Conservation (phyloP, 1,140 invertebrate genomes). For the Temnothorax nylanderi region DNA sequence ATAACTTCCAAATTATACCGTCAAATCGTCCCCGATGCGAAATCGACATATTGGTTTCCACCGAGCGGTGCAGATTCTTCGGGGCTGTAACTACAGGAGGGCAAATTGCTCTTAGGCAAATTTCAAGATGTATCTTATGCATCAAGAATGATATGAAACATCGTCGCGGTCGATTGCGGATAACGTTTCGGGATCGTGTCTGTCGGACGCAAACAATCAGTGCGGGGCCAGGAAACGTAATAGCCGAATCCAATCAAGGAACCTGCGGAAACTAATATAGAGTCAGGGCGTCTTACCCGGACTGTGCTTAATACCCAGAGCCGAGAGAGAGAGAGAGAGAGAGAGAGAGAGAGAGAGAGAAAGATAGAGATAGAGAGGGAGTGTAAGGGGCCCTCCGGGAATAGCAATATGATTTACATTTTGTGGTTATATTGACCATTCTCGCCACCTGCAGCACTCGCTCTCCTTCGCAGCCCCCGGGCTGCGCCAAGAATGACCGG, state of each 20-base stretch:
- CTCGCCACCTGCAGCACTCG: slow-evolving; percentile 83
- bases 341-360: slow-evolving; percentile 54
- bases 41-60: background rate
- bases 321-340: slow-evolving; percentile 22
- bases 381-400: slow-evolving; percentile 72
- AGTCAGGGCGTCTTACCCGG: slow-evolving; percentile 68
- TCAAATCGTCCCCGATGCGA: background rate
- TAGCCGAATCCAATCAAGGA: slow-evolving; percentile 80
- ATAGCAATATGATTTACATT: slow-evolving; percentile 86
- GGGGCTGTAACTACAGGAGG: background rate
- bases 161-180: slow-evolving; percentile 45
- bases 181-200: slow-evolving; percentile 5
- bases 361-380: slow-evolving; percentile 59
- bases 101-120: background rate
- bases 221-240: slow-evolving; percentile 69
- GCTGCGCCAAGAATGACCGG: slow-evolving; percentile 80
- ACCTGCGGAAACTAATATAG: slow-evolving; percentile 81
- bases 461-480: slow-evolving; percentile 72
- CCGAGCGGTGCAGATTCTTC: background rate
- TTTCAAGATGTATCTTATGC: background rate
- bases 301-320: slow-evolving; percentile 74
- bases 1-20: background rate
- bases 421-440: slow-evolving; percentile 86
- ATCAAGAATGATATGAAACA: background rate
- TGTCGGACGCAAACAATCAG: slow-evolving; percentile 74